phyloP scores from a whole-genome alignment of 2,888 invertebrate genomes.

The Cenopis cana region DNA sequence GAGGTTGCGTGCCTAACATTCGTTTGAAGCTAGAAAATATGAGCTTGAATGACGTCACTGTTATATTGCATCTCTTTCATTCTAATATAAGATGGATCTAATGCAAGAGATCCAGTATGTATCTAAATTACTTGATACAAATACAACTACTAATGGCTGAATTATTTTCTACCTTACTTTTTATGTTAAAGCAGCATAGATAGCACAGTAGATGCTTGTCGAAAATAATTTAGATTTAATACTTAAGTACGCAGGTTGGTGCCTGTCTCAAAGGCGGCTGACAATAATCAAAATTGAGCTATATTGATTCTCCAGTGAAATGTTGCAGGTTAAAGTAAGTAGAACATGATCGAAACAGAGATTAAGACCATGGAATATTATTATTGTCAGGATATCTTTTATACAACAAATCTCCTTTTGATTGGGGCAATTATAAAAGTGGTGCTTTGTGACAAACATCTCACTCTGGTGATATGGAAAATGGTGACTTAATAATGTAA shows the following conservation, averaged over 20 bases:
- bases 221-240: neutral
- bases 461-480: slow-evolving; percentile 14
- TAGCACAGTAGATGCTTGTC: neutral
- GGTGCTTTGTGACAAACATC: slow-evolving; percentile 9
- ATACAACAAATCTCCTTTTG: neutral
- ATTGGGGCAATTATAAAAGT: slow-evolving; percentile 3
- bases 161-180: slow-evolving; percentile 2
- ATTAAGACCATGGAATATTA: neutral
- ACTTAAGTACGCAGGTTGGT: neutral
- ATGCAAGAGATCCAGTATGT: no score
- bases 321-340: neutral
- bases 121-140: no score
- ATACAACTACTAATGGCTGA: neutral
- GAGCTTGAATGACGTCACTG: no score
- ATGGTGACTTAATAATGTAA: slow-evolving; percentile 47
- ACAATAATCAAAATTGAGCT: neutral
- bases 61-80: no score
- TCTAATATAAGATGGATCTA: no score
- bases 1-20: no score
- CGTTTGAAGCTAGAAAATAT: no score
- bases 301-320: neutral
- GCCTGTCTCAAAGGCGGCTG: slow-evolving; percentile 1
- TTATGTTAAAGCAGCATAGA: neutral
- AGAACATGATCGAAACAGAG: neutral
- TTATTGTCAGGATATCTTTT: slow-evolving; percentile 9